These are phyloP conservation scores for Ditylenchus weischeri DNA, from an alignment of 2,888 invertebrate genomes.

Conservation along the genomic window DNA sequence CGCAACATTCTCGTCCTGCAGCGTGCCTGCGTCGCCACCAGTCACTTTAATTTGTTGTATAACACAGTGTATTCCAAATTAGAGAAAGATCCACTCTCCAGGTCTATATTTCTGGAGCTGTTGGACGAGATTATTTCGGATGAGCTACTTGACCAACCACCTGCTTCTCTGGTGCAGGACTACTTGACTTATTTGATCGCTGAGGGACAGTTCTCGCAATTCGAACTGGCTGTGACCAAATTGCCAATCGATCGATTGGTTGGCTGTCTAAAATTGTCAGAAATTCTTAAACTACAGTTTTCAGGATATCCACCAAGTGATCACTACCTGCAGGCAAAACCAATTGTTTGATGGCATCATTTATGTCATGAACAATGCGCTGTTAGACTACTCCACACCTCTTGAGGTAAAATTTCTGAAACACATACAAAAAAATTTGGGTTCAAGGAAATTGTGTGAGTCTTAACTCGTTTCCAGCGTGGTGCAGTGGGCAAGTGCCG, in stretches of 20 bases:
- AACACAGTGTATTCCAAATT: slow-evolving; percentile 67
- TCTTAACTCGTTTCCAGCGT: too few relatives aligned
- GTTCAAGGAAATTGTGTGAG: too few relatives aligned
- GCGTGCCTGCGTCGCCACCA: slow-evolving; percentile 35
- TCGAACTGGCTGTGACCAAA: slow-evolving; percentile 71
- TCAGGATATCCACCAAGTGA: slow-evolving; percentile 65
- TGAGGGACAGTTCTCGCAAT: slow-evolving; percentile 67
- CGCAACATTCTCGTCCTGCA: slow-evolving; percentile 45
- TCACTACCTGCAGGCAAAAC: slow-evolving; percentile 67
- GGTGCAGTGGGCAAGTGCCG: too few relatives aligned
- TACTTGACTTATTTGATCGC: slow-evolving; percentile 71
- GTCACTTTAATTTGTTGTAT: slow-evolving; percentile 65
- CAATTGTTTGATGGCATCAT: slow-evolving; percentile 72
- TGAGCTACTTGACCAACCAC: slow-evolving; percentile 61
- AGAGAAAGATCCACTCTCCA: slow-evolving; percentile 66
- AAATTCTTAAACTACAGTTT: background rate
- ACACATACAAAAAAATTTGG: too few relatives aligned
- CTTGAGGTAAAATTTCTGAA: slow-evolving; percentile 65
- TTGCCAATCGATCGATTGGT: slow-evolving; percentile 71
- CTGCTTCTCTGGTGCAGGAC: slow-evolving; percentile 72
- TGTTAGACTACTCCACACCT: slow-evolving; percentile 73
- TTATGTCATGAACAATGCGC: slow-evolving; percentile 75
- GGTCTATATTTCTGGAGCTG: slow-evolving; percentile 70
- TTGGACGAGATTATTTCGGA: slow-evolving; percentile 65
- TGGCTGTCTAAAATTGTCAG: too few relatives aligned